Evolutionary conservation across 2,888 invertebrate genomes (phyloP).

Genomic region (Microctonus hyperodae): DNA sequence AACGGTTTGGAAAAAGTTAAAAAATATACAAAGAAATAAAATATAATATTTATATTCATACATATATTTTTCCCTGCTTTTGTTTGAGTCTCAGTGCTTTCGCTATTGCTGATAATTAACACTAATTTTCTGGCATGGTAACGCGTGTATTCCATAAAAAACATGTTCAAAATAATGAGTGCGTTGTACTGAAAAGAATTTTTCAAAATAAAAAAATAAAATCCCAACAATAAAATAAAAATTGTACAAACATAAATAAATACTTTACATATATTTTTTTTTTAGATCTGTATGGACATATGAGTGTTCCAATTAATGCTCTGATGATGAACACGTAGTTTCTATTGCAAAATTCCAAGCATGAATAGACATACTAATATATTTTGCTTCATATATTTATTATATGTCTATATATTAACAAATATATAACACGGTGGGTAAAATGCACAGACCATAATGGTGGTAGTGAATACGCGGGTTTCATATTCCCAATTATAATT

Average conservation of each 20-base stretch:
- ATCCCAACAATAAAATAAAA: background rate
- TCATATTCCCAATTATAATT: constrained; percentile 30
- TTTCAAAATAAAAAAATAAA: too few species aligned
- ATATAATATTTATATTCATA: background rate
- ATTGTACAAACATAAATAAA: too few species aligned
- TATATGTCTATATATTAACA: background rate
- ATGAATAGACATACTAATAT: constrained; percentile 15
- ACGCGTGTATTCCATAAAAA: constrained; percentile 9
- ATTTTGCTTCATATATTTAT: too few species aligned
- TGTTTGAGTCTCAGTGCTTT: constrained; percentile 33
- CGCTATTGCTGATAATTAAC: constrained; percentile 42
- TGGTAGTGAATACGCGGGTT: background rate
- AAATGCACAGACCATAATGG: background rate
- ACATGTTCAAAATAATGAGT: background rate
- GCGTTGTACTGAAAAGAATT: background rate
- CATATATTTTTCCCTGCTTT: too few species aligned
- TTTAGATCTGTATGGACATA: background rate
- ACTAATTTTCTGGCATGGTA: constrained; percentile 43
- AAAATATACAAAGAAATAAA: too few species aligned
- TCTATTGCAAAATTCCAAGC: background rate
- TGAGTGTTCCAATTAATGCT: background rate
- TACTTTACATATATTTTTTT: background rate
- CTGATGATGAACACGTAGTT: background rate
- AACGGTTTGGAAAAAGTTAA: too few species aligned
- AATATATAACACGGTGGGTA: background rate